A percentile compares a stretch with the other conserved stretches of the same genome.
These are phyloP conservation scores for Drosophila subobscura DNA, from an alignment of 1,140 invertebrate species.

Conservation along the genomic window DNA sequence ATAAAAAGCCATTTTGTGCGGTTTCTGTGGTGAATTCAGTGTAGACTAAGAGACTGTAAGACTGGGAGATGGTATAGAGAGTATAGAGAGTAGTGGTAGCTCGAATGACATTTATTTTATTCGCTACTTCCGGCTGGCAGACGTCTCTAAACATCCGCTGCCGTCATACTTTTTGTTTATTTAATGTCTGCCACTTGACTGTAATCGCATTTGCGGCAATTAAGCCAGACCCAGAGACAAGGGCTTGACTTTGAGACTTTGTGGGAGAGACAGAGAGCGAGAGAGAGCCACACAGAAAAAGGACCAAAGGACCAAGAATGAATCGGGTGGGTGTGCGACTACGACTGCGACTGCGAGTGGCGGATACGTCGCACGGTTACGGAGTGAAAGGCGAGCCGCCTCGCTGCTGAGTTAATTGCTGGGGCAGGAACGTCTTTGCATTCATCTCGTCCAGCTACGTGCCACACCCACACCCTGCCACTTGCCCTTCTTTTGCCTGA, in stretches of 20 bases:
- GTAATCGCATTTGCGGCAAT: conserved; percentile 81
- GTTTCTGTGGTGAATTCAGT: conserved; percentile 45
- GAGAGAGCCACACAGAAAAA: conserved; percentile 8
- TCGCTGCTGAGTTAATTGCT: conserved; percentile 63
- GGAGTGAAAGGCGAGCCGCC: conserved; percentile 11
- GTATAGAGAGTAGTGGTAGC: not conserved
- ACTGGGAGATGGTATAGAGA: not conserved
- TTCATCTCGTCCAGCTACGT: conserved; percentile 10
- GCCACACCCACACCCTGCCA: not conserved
- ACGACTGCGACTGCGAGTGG: no score
- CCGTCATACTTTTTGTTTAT: conserved; percentile 79
- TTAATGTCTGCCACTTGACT: conserved; percentile 78
- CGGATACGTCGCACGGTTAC: conserved; percentile 11
- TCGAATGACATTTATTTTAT: conserved; percentile 79
- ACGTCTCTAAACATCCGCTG: conserved; percentile 76
- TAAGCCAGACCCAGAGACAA: conserved; percentile 64
- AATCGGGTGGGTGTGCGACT: not conserved
- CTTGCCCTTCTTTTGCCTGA: not conserved
- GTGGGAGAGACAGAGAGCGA: not conserved
- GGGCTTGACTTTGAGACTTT: conserved; percentile 68
- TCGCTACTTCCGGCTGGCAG: conserved; percentile 76
- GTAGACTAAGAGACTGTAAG: conserved; percentile 1
- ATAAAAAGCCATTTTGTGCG: conserved; percentile 81
- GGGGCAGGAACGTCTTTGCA: conserved; percentile 63
- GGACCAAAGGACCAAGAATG: conserved; percentile 23